Conservation (phyloP, 1,140 invertebrate species). For the Choristoneura fumiferana region DNA sequence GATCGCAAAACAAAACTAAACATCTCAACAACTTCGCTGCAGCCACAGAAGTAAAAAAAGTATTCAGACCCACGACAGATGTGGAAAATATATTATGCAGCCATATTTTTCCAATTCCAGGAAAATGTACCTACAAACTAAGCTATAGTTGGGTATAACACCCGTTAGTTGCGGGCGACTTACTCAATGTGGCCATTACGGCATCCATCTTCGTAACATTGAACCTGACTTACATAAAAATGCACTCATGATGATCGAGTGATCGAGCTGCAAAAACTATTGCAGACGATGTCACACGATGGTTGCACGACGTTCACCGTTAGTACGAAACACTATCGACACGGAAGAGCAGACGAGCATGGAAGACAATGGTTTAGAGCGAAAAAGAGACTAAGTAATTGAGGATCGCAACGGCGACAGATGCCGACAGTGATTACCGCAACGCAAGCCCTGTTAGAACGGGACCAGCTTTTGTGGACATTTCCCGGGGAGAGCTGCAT, state of each 20-base stretch:
- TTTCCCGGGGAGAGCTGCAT: slow-evolving; percentile 29
- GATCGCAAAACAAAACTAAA: slow-evolving; percentile 49
- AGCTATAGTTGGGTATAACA: slow-evolving; percentile 19
- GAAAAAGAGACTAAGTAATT: slow-evolving; percentile 49
- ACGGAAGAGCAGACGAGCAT: slow-evolving; percentile 26
- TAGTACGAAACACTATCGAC: slow-evolving; percentile 27
- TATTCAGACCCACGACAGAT: slow-evolving; percentile 28
- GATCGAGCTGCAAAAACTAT: slow-evolving; percentile 28
- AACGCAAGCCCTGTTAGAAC: slow-evolving; percentile 49
- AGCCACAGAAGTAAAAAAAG: slow-evolving; percentile 24
- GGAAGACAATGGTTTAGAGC: slow-evolving; percentile 38
- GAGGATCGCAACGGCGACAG: slow-evolving; percentile 34
- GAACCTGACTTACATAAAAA: slow-evolving; percentile 26
- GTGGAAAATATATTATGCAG: slow-evolving; percentile 2
- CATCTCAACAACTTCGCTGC: slow-evolving; percentile 18
- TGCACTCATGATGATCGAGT: slow-evolving; percentile 25
- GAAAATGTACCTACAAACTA: slow-evolving; percentile 36
- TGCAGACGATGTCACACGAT: slow-evolving; percentile 31
- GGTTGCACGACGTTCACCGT: slow-evolving; percentile 36
- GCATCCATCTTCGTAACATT: slow-evolving; percentile 22
- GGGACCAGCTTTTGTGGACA: slow-evolving; percentile 46
- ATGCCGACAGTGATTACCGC: slow-evolving; percentile 47
- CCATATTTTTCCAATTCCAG: too few species aligned
- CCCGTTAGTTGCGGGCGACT: slow-evolving; percentile 4
- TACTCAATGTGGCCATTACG: slow-evolving; percentile 20